Conservation (phyloP, 2,113 vertebrate genomes). For the Nesoenas mayeri region DNA sequence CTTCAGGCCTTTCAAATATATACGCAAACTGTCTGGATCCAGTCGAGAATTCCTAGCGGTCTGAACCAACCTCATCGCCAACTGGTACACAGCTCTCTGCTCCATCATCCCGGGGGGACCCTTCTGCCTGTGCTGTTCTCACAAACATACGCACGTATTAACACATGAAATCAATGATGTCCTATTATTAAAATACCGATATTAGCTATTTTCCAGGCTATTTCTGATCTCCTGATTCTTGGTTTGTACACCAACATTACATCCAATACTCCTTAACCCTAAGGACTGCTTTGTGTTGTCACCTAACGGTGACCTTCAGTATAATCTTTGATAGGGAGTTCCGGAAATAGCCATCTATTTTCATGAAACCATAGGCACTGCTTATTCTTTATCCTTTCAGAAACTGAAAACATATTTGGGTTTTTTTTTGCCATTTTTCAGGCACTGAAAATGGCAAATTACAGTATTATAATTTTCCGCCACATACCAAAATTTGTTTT, state of each 20-base stretch:
- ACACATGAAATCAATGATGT: neutral
- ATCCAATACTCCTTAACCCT: neutral
- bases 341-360: neutral
- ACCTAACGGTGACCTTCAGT: neutral
- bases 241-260: neutral
- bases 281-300: neutral
- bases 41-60: conserved; percentile 90
- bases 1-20: conserved; percentile 87
- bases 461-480: neutral
- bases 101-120: conserved; percentile 80
- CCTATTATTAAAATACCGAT: neutral
- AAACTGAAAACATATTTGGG: neutral
- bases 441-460: neutral
- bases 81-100: conserved; percentile 82
- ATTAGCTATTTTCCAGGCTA: neutral
- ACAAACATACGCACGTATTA: conserved; percentile 45
- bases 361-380: neutral
- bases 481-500: conserved; percentile 85
- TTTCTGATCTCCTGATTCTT: neutral
- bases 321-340: neutral
- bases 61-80: conserved; percentile 87
- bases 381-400: neutral
- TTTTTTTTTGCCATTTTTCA: neutral
- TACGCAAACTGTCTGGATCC: conserved; percentile 84
- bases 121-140: conserved; percentile 81